phyloP scores from a whole-genome alignment of 2,113 vertebrate species.

The Sinocyclocheilus grahami region DNA sequence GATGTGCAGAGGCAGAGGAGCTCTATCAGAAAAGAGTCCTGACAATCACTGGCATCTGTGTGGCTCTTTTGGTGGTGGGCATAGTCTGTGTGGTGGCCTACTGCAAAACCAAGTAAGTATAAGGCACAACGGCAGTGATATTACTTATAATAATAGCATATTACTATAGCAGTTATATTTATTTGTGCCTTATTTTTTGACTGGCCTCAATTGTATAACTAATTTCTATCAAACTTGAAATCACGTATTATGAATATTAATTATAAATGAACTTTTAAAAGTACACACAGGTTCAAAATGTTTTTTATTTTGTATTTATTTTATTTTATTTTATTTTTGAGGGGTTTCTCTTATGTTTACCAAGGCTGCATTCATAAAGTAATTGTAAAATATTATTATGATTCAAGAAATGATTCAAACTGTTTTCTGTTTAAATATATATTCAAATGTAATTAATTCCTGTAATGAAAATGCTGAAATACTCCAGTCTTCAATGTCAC shows the following conservation, averaged over 20 bases:
- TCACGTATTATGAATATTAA: neutral
- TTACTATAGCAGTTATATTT: neutral
- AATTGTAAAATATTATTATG: neutral
- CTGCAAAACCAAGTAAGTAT: slow-evolving; percentile 99
- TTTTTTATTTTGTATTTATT: no score
- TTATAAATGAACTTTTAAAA: neutral
- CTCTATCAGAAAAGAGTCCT: slow-evolving; percentile 98
- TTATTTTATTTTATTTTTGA: no score
- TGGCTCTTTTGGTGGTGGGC: slow-evolving; percentile 95
- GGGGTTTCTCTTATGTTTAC: no score
- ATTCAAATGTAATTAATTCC: neutral
- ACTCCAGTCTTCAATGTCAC: neutral
- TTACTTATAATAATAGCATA: neutral
- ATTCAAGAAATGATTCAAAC: neutral
- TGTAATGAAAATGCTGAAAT: neutral
- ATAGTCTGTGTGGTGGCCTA: slow-evolving; percentile 98
- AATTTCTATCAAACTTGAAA: neutral
- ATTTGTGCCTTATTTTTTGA: neutral
- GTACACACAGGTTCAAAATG: no score
- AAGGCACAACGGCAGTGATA: neutral
- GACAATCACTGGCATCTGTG: slow-evolving; percentile 98
- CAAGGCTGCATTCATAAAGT: neutral
- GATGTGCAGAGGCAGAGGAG: slow-evolving; percentile 92
- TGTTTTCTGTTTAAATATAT: neutral
- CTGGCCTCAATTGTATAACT: neutral